phyloP scores from a whole-genome alignment of 2,113 vertebrate species.

The Trochalopteron elliotii region DNA sequence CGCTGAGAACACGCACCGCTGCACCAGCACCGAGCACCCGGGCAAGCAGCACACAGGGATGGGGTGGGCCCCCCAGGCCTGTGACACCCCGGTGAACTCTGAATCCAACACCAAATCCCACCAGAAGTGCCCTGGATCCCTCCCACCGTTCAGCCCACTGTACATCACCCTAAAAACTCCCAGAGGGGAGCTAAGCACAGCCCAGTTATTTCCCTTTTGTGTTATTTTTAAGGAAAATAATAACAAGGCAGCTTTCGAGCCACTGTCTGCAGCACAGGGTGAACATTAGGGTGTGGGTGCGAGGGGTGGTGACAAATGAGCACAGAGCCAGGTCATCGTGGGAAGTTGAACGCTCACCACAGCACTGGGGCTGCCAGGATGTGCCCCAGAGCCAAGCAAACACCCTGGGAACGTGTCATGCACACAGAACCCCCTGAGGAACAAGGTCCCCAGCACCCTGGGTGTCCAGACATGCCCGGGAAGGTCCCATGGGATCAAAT shows the following conservation, averaged over 20 bases:
- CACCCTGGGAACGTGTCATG: background rate
- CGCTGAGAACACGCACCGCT: fast-evolving
- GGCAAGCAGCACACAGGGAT: background rate
- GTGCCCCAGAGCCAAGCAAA: background rate
- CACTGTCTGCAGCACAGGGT: constrained; percentile 44
- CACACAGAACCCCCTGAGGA: background rate
- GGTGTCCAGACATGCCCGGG: background rate
- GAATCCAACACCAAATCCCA: constrained; percentile 23
- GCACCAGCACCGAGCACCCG: background rate
- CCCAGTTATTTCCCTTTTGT: constrained; percentile 40
- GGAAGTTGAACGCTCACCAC: background rate
- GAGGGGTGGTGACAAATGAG: background rate
- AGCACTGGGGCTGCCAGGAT: background rate
- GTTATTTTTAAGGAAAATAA: constrained; percentile 45
- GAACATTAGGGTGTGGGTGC: background rate
- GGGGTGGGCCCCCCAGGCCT: background rate
- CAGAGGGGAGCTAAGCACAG: constrained; percentile 43
- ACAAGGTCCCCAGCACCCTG: background rate
- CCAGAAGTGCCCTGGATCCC: background rate
- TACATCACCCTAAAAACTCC: constrained; percentile 40
- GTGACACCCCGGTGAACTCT: background rate
- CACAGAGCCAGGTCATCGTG: fast-evolving
- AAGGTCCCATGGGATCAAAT: background rate
- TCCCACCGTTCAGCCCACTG: constrained; percentile 20
- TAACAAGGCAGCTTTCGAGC: constrained; percentile 6